A percentile compares a stretch with the other conserved stretches of the same genome.
phyloP scores from a whole-genome alignment of 1,140 invertebrate genomes.

The Pachyrhynchus sulphureomaculatus region DNA sequence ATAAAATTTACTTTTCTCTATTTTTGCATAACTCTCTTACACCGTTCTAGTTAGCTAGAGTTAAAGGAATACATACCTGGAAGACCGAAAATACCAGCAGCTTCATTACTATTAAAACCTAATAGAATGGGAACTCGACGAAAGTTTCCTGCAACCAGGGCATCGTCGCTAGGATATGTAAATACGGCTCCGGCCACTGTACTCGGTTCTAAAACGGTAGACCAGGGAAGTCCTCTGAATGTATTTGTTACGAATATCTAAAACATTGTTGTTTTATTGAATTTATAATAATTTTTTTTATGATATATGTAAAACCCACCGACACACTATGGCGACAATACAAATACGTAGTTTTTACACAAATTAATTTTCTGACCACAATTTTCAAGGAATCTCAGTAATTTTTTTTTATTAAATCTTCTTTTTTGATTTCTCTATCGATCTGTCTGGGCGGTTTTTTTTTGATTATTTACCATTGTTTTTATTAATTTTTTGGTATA shows the following conservation, averaged over 20 bases:
- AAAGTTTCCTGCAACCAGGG: too few relatives aligned
- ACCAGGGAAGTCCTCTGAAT: not conserved
- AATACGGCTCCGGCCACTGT: conserved; percentile 3
- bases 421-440: too few relatives aligned
- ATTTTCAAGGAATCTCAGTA: too few relatives aligned
- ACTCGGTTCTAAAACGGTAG: conserved; percentile 1
- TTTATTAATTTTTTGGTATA: too few relatives aligned
- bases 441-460: too few relatives aligned
- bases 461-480: too few relatives aligned
- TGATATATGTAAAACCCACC: not conserved
- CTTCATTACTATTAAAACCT: conserved; percentile 16
- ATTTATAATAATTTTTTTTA: not conserved
- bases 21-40: not conserved
- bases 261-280: not conserved
- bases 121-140: conserved; percentile 6
- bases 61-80: not conserved
- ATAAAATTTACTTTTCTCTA: not conserved
- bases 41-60: not conserved
- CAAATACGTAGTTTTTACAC: too few relatives aligned
- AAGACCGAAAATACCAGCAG: not conserved
- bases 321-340: too few relatives aligned
- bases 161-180: not conserved
- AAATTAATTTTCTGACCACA: too few relatives aligned
- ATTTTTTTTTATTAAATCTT: too few relatives aligned
- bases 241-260: not conserved